Evolutionary conservation across 2,888 invertebrate species (phyloP).

Genomic region (Cephus spinipes): DNA sequence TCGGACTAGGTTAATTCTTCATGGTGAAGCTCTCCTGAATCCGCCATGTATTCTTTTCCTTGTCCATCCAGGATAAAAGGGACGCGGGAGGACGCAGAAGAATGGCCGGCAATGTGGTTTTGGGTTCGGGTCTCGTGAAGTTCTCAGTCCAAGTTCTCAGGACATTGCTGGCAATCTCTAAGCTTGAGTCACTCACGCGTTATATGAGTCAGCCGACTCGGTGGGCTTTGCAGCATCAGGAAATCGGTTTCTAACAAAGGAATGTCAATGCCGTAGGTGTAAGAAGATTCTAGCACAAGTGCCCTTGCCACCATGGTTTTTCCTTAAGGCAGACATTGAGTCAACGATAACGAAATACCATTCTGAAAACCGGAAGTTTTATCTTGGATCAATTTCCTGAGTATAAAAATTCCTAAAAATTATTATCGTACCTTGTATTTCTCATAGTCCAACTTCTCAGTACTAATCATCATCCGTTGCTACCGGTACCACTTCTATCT

Average conservation of each 20-base stretch:
- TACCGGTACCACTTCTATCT: not conserved
- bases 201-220: slow-evolving; percentile 14
- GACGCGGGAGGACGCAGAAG: slow-evolving; percentile 3
- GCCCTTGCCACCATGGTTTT: not conserved
- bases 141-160: slow-evolving; percentile 29
- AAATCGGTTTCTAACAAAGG: slow-evolving; percentile 61
- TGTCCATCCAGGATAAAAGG: not conserved
- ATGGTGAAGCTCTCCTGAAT: not conserved
- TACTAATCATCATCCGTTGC: not conserved
- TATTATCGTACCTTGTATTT: not conserved
- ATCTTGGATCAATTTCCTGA: not conserved
- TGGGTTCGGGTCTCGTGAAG: slow-evolving; percentile 23
- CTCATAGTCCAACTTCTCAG: not conserved
- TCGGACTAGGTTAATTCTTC: not conserved
- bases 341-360: not conserved
- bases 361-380: not conserved
- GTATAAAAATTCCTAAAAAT: not conserved
- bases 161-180: slow-evolving; percentile 57
- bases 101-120: slow-evolving; percentile 27
- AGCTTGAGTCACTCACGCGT: slow-evolving; percentile 56
- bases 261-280: slow-evolving; percentile 45
- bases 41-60: not conserved
- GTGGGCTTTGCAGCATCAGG: slow-evolving; percentile 42
- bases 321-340: not conserved
- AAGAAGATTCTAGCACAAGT: not conserved